A percentile compares a stretch with the other conserved stretches of the same genome.
These are phyloP conservation scores for Phasianus colchicus DNA, from an alignment of 2,113 vertebrate genomes.

Conservation along the genomic window DNA sequence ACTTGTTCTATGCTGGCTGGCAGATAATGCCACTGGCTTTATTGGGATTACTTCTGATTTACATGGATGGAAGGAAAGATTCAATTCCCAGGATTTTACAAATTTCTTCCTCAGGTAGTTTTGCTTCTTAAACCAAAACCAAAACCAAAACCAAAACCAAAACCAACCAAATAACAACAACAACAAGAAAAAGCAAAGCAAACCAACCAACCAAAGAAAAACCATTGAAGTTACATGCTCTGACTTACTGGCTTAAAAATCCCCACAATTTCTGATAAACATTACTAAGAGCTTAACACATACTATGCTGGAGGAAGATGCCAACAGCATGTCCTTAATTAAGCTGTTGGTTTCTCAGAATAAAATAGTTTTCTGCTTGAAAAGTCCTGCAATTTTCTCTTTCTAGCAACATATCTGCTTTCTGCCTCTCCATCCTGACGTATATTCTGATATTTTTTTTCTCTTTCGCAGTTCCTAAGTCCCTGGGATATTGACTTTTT, in stretches of 20 bases:
- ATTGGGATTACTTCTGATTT: background rate
- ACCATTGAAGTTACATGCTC: background rate
- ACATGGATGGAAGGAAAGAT: background rate
- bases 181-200: too few relatives aligned
- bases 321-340: background rate
- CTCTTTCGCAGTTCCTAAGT: background rate
- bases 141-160: too few relatives aligned
- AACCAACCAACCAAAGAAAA: background rate
- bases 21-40: background rate
- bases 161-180: too few relatives aligned
- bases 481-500: background rate
- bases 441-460: background rate
- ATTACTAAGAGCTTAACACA: background rate
- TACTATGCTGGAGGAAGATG: background rate
- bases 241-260: background rate
- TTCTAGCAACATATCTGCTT: background rate
- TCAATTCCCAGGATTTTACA: background rate
- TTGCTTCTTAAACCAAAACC: background rate
- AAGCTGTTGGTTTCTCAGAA: constrained; percentile 3
- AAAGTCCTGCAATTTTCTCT: background rate
- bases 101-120: background rate
- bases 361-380: constrained; percentile 1
- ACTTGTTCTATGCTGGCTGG: background rate
- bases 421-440: background rate
- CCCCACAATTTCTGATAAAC: background rate